phyloP scores from a whole-genome alignment of 2,113 vertebrate genomes.

The Pseudopodoces humilis region DNA sequence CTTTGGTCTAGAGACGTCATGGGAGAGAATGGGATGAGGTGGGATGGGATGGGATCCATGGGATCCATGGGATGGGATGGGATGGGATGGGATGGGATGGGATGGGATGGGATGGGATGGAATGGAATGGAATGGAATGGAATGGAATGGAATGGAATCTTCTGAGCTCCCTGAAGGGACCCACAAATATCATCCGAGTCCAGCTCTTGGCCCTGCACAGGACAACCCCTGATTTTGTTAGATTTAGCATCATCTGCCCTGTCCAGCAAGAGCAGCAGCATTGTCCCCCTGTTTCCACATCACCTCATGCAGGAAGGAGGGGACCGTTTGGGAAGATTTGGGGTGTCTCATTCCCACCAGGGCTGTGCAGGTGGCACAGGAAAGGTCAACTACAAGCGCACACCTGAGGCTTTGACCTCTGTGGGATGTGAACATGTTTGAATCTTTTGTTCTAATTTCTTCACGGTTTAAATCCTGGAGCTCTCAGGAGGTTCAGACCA shows the following conservation, averaged over 20 bases:
- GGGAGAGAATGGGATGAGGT: not conserved
- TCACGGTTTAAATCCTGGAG: not conserved
- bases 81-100: rapidly evolving
- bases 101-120: not conserved
- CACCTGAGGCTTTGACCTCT: not conserved
- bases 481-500: not conserved
- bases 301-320: not conserved
- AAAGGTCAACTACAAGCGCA: not conserved
- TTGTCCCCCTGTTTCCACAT: not conserved
- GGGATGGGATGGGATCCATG: too few relatives aligned
- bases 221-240: rapidly evolving
- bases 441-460: not conserved
- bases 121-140: too few relatives aligned
- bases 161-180: not conserved
- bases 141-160: not conserved
- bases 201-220: not conserved
- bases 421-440: not conserved
- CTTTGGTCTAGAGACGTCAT: not conserved
- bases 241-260: not conserved
- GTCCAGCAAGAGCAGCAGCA: not conserved
- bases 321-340: not conserved
- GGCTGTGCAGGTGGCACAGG: not conserved
- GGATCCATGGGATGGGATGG: not conserved
- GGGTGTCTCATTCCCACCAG: not conserved
- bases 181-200: not conserved